Conservation (phyloP, 2,888 invertebrate species). For the Drosophila meridionalis region DNA sequence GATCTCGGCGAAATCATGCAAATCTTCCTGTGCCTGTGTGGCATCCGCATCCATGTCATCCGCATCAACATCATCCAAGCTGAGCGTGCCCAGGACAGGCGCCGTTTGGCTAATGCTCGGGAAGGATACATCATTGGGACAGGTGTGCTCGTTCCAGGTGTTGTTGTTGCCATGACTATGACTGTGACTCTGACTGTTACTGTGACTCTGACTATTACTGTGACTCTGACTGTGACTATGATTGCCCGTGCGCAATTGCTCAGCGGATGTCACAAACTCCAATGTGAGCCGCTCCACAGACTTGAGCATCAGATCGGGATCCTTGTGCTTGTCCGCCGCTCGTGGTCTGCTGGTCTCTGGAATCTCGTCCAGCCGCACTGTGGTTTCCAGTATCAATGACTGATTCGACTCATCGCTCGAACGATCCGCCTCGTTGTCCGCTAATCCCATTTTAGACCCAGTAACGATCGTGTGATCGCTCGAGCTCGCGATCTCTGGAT, state of each 20-base stretch:
- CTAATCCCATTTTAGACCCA: slow-evolving; percentile 69
- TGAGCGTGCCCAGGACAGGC: slow-evolving; percentile 89
- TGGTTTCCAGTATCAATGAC: slow-evolving; percentile 81
- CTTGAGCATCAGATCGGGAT: slow-evolving; percentile 89
- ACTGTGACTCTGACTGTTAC: slow-evolving; percentile 24
- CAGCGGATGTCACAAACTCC: slow-evolving; percentile 88
- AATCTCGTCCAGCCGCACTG: slow-evolving; percentile 62
- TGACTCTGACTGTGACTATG: slow-evolving; percentile 34
- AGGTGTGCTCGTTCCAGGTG: slow-evolving; percentile 93
- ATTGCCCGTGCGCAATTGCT: slow-evolving; percentile 86
- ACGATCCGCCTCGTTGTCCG: slow-evolving; percentile 52
- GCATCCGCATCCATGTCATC: slow-evolving; percentile 86
- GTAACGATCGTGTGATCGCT: slow-evolving; percentile 73
- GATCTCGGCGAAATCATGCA: slow-evolving; percentile 79
- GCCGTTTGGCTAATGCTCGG: slow-evolving; percentile 92
- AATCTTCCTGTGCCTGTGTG: slow-evolving; percentile 66
- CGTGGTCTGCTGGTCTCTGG: slow-evolving; percentile 4
- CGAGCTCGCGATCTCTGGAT: slow-evolving; percentile 80
- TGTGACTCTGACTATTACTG: slow-evolving; percentile 7
- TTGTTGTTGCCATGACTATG: slow-evolving; percentile 83
- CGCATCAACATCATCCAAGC: slow-evolving; percentile 86
- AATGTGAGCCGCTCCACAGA: slow-evolving; percentile 89
- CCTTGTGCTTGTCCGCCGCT: slow-evolving; percentile 85
- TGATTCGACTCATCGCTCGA: slow-evolving; percentile 82
- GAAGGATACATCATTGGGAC: slow-evolving; percentile 92